Percentiles rank a stretch among this genome's conserved stretches.
Evolutionary conservation across 2,113 vertebrate genomes (phyloP).

Genomic region (Aramus guarauna): DNA sequence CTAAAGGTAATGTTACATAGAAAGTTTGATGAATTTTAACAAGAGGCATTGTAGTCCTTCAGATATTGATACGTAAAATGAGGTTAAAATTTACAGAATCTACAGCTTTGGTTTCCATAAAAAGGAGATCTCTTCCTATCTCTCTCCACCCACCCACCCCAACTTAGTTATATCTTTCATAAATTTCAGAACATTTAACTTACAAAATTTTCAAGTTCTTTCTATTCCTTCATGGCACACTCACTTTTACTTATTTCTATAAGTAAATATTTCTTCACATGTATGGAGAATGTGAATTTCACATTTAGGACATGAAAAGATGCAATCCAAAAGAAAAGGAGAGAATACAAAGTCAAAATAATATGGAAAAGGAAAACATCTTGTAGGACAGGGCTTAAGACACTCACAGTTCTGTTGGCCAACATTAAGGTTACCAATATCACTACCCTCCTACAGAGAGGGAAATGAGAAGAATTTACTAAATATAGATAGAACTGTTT

Average conservation of each 20-base stretch:
- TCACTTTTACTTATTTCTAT: neutral
- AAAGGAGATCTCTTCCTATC: neutral
- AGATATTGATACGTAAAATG: neutral
- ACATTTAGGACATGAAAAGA: neutral
- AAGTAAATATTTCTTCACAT: too few relatives aligned
- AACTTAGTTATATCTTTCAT: neutral
- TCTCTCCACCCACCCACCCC: too few relatives aligned
- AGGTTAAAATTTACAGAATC: neutral
- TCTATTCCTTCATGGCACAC: neutral
- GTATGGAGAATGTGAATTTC: neutral
- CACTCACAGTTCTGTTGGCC: neutral
- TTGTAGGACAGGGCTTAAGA: neutral
- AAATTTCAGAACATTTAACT: neutral
- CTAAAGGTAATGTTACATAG: neutral
- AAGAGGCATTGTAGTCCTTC: neutral
- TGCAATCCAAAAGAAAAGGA: neutral
- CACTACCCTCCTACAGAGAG: slow-evolving; percentile 33
- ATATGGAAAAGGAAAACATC: neutral
- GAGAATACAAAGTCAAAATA: neutral
- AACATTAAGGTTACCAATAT: slow-evolving; percentile 1
- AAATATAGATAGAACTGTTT: slow-evolving; percentile 39
- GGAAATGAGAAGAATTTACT: slow-evolving; percentile 55
- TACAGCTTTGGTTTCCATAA: neutral
- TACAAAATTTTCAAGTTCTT: neutral
- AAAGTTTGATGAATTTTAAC: neutral